These are phyloP conservation scores for Desoria tigrina DNA, from an alignment of 2,888 invertebrate species.

Conservation along the genomic window DNA sequence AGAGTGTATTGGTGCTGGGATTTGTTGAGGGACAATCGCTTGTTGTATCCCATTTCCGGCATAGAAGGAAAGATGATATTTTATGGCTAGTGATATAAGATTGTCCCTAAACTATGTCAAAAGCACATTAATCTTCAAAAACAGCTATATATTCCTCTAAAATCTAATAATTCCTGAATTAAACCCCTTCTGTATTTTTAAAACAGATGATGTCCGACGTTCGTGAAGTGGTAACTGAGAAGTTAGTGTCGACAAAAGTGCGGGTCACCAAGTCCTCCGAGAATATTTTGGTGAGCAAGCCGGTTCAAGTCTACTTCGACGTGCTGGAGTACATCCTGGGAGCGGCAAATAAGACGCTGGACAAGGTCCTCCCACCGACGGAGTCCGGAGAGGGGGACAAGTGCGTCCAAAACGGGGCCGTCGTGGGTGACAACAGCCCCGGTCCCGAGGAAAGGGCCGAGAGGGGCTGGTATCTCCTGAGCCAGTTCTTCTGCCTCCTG, in stretches of 20 bases:
- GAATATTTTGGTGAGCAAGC: slow-evolving; percentile 28
- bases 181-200: too few species aligned
- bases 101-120: too few species aligned
- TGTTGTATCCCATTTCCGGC: background rate
- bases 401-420: slow-evolving; percentile 12
- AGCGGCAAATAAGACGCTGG: slow-evolving; percentile 30
- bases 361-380: slow-evolving; percentile 40
- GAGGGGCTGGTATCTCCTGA: slow-evolving; percentile 33
- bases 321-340: slow-evolving; percentile 36
- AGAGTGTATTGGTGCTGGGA: background rate
- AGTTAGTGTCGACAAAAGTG: slow-evolving; percentile 15
- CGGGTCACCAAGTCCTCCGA: slow-evolving; percentile 31
- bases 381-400: slow-evolving; percentile 5
- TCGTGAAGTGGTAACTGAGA: slow-evolving; percentile 2
- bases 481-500: slow-evolving; percentile 27
- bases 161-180: background rate
- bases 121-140: too few species aligned
- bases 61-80: background rate
- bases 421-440: slow-evolving; percentile 15
- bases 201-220: slow-evolving; percentile 15
- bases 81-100: too few species aligned
- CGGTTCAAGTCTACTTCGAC: slow-evolving; percentile 42
- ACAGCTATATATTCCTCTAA: too few species aligned
- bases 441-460: slow-evolving; percentile 33
- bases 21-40: background rate